Percentiles rank a stretch among this genome's conserved stretches.
These are phyloP conservation scores for roundworm (Caenorhabditis elegans) DNA, from an alignment of 1,140 invertebrate genomes.

Conservation along the genomic window DNA sequence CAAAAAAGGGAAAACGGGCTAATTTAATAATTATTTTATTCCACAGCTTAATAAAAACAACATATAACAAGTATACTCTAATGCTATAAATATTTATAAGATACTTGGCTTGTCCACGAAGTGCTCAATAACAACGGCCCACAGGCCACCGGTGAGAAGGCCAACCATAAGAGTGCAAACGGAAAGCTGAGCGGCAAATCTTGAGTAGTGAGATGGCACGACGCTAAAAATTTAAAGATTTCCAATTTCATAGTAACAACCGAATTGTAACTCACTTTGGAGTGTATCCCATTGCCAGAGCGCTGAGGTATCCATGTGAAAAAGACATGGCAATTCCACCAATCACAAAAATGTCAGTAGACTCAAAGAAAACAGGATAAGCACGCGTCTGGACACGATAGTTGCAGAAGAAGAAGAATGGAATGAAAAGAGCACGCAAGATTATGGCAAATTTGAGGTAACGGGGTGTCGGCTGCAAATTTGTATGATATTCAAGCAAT, in stretches of 20 bases:
- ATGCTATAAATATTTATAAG: background rate
- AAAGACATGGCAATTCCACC: conserved; percentile 27
- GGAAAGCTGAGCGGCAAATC: conserved; percentile 16
- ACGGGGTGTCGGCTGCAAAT: conserved; percentile 8
- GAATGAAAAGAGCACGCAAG: conserved; percentile 23
- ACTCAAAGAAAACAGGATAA: conserved; percentile 31
- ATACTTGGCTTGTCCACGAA: background rate
- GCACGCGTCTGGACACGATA: conserved; percentile 38
- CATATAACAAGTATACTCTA: too few species aligned
- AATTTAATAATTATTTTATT: too few species aligned
- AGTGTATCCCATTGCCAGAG: conserved; percentile 42
- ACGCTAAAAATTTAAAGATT: background rate
- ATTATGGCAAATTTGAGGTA: conserved; percentile 13
- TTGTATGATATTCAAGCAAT: background rate
- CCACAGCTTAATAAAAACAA: too few species aligned
- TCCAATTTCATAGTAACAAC: background rate
- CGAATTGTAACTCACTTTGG: conserved; percentile 5
- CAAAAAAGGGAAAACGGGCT: too few species aligned
- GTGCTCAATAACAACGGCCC: background rate
- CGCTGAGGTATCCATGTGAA: conserved; percentile 33
- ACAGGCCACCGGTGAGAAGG: conserved; percentile 4
- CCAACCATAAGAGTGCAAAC: background rate
- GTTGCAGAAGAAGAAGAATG: conserved; percentile 47
- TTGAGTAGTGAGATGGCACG: background rate
- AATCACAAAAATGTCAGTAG: background rate